These are phyloP conservation scores for Petrocephalus sullivani DNA, from an alignment of 2,797 vertebrate species.

Conservation along the genomic window DNA sequence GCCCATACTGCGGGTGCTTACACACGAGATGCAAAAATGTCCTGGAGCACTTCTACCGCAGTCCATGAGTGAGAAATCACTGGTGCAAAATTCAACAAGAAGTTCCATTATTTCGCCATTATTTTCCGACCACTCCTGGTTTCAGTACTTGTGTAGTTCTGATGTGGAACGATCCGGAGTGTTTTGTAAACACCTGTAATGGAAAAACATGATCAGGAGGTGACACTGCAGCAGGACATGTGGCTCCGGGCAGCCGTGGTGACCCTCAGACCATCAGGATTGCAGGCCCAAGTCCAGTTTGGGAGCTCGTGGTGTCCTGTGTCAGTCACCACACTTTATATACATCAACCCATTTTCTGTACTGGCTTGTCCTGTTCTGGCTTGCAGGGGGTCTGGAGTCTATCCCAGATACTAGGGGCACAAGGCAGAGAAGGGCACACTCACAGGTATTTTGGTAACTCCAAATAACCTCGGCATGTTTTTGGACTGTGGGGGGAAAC, in stretches of 20 bases:
- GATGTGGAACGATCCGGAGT: neutral
- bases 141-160: neutral
- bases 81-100: slow-evolving; percentile 5
- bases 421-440: neutral
- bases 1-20: neutral
- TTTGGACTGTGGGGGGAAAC: neutral
- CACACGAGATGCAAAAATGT: neutral
- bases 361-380: neutral
- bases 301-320: slow-evolving; percentile 16
- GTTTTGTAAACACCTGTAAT: slow-evolving; percentile 7
- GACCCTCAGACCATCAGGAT: slow-evolving; percentile 25
- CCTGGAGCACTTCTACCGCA: neutral
- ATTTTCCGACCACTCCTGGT: neutral
- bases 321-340: slow-evolving; percentile 8
- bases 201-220: neutral
- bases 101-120: neutral
- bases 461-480: neutral
- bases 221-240: neutral
- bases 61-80: neutral
- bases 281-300: slow-evolving; percentile 16
- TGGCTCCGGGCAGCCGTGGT: slow-evolving; percentile 3
- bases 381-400: neutral
- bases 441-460: neutral
- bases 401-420: neutral
- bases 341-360: slow-evolving; percentile 11